Percentiles rank a stretch among this genome's conserved stretches.
Conservation (phyloP, 2,888 invertebrate genomes). For the Lamellibrachia satsuma region DNA sequence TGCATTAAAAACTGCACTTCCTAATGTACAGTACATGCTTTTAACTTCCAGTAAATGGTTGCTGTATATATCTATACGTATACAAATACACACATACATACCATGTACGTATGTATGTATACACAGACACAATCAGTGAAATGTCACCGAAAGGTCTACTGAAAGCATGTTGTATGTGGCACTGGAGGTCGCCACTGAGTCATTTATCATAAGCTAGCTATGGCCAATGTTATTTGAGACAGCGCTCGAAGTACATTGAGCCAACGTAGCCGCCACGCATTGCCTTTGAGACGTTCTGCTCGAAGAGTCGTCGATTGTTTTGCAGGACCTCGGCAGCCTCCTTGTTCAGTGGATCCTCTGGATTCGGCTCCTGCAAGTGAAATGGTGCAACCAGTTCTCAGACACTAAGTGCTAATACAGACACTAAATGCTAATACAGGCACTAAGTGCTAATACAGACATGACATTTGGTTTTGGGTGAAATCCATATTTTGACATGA, state of each 20-base stretch:
- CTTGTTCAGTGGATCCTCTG: slow-evolving; percentile 97
- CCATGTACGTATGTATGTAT: not conserved
- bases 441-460: not conserved
- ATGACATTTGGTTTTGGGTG: too few species aligned
- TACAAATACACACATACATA: not conserved
- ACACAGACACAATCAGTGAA: not conserved
- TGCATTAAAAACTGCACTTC: slow-evolving; percentile 11
- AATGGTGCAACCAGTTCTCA: not conserved
- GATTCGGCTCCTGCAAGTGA: slow-evolving; percentile 87
- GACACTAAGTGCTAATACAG: not conserved
- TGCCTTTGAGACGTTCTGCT: slow-evolving; percentile 94
- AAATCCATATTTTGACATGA: not conserved
- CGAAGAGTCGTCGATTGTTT: slow-evolving; percentile 90
- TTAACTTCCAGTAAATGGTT: not conserved
- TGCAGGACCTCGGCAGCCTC: slow-evolving; percentile 97
- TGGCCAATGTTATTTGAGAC: slow-evolving; percentile 70
- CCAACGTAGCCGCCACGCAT: slow-evolving; percentile 97
- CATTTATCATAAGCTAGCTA: not conserved
- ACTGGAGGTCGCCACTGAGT: not conserved
- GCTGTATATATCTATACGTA: not conserved
- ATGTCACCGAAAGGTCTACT: not conserved
- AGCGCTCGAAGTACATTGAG: slow-evolving; percentile 92
- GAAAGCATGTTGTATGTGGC: not conserved
- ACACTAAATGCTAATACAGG: too few species aligned
- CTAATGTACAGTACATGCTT: not conserved